Conservation (phyloP, 1,140 invertebrate genomes). For the Phortica variegata region DNA sequence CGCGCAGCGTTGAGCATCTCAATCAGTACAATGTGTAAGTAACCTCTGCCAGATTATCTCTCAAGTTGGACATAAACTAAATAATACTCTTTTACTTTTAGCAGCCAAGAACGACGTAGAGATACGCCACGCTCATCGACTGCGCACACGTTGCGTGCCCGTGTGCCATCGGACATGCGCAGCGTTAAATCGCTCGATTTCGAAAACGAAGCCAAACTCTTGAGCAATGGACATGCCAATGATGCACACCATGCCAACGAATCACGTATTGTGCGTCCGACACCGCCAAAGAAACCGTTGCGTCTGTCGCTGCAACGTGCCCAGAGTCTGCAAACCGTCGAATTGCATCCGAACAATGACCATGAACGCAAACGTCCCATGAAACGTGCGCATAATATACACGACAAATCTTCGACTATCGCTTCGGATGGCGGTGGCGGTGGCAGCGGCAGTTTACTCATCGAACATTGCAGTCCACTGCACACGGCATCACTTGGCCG, state of each 20-base stretch:
- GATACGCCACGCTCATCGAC: slow-evolving; percentile 32
- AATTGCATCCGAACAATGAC: slow-evolving; percentile 33
- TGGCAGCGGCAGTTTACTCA: slow-evolving; percentile 22
- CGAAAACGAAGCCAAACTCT: slow-evolving; percentile 61
- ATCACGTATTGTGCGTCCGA: slow-evolving; percentile 62
- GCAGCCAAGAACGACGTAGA: slow-evolving; percentile 37
- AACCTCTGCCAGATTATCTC: not conserved
- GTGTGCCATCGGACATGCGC: slow-evolving; percentile 59
- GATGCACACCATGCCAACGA: slow-evolving; percentile 59
- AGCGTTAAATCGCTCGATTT: slow-evolving; percentile 69
- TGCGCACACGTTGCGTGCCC: slow-evolving; percentile 33
- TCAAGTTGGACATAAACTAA: not conserved
- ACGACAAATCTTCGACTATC: slow-evolving; percentile 25
- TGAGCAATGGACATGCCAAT: too few species aligned
- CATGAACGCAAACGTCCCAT: slow-evolving; percentile 47
- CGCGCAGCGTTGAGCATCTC: slow-evolving; percentile 50
- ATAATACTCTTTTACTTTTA: not conserved
- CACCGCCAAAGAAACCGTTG: slow-evolving; percentile 81
- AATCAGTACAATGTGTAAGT: slow-evolving; percentile 51
- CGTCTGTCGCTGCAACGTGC: slow-evolving; percentile 78
- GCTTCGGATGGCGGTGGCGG: slow-evolving; percentile 24
- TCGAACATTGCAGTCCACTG: slow-evolving; percentile 38
- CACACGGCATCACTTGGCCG: slow-evolving; percentile 51
- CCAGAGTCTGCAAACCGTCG: slow-evolving; percentile 74
- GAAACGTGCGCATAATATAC: slow-evolving; percentile 47